These are phyloP conservation scores for Anas bahamensis DNA, from an alignment of 2,797 vertebrate genomes.

Conservation along the genomic window DNA sequence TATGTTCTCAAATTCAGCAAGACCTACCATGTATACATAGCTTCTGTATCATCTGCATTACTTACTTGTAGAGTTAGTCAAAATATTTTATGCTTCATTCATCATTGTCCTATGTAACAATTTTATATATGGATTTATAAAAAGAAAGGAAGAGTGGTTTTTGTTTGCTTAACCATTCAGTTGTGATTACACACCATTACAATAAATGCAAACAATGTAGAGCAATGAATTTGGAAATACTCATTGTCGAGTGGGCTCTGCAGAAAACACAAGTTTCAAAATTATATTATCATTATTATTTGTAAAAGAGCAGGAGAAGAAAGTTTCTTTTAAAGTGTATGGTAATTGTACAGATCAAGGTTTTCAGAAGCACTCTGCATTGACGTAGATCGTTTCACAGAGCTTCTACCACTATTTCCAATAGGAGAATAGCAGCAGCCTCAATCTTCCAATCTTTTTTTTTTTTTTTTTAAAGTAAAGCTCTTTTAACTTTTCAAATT, in stretches of 20 bases:
- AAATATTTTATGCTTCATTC: neutral
- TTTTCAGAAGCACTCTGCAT: neutral
- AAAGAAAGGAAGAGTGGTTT: neutral
- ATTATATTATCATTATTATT: neutral
- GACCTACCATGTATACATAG: neutral
- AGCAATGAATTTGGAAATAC: neutral
- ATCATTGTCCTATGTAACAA: neutral
- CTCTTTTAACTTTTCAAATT: neutral
- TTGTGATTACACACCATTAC: neutral
- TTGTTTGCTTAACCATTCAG: neutral
- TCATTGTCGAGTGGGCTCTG: neutral
- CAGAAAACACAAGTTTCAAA: neutral
- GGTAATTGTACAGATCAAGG: neutral
- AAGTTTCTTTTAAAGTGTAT: neutral
- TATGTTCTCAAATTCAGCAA: neutral
- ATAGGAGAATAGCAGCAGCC: neutral
- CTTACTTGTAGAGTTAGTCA: neutral
- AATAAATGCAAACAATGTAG: neutral
- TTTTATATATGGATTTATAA: neutral
- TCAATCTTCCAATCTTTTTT: neutral
- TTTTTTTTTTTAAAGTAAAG: neutral
- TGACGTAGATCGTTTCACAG: neutral
- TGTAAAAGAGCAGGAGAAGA: neutral
- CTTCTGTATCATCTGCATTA: neutral
- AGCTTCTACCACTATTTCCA: neutral